phyloP scores from a whole-genome alignment of 2,888 invertebrate species.

The Siphlonurus alternatus region DNA sequence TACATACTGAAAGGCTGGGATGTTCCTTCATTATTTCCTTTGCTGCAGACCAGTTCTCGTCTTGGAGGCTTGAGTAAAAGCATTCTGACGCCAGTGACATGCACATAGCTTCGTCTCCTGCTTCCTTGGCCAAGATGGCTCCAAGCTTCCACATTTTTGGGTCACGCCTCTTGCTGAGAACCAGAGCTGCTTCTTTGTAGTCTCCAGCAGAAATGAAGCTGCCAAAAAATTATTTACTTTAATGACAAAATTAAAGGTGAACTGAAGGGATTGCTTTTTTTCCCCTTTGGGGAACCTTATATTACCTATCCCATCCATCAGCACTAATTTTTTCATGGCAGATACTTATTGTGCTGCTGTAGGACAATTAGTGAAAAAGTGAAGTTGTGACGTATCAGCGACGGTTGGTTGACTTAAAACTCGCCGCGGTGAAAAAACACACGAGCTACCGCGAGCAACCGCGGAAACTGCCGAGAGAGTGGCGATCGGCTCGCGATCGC shows the following conservation, averaged over 20 bases:
- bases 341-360: too few species aligned
- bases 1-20: neutral
- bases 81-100: neutral
- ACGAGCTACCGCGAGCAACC: too few species aligned
- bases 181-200: neutral
- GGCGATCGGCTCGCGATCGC: too few species aligned
- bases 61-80: neutral
- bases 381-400: too few species aligned
- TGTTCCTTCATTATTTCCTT: neutral
- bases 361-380: too few species aligned
- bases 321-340: too few species aligned
- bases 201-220: neutral
- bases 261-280: too few species aligned
- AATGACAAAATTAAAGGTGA: constrained; percentile 7
- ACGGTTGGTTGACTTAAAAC: too few species aligned
- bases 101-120: neutral
- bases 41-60: neutral
- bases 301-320: too few species aligned
- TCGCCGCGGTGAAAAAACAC: too few species aligned
- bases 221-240: constrained; percentile 7
- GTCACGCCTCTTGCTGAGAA: neutral
- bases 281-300: too few species aligned
- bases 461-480: too few species aligned
- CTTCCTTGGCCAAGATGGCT: neutral
- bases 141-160: constrained; percentile 3